Conservation (phyloP, 1,140 invertebrate genomes). For the Protaetia brevitarsis region DNA sequence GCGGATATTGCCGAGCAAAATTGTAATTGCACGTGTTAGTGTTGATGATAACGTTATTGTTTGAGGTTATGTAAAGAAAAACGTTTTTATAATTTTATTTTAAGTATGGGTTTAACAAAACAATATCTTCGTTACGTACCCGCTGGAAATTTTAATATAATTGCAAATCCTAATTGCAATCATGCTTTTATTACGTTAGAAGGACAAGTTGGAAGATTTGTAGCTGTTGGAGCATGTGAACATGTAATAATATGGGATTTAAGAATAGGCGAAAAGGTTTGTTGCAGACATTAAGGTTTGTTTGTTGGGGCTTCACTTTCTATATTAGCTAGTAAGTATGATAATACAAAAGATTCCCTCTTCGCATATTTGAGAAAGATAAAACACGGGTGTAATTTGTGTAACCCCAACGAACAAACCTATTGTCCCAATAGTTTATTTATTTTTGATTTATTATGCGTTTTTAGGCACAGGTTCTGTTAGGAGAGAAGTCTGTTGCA, state of each 20-base stretch:
- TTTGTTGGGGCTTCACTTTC: no score
- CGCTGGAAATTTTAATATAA: slow-evolving; percentile 80
- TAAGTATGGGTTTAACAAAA: slow-evolving; percentile 88
- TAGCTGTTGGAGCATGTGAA: slow-evolving; percentile 88
- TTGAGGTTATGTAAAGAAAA: no score
- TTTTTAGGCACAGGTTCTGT: slow-evolving; percentile 65
- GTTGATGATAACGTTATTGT: no score
- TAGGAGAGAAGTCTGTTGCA: slow-evolving; percentile 75
- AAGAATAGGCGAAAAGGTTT: slow-evolving; percentile 82
- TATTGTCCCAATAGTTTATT: background rate
- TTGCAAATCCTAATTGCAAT: slow-evolving; percentile 77
- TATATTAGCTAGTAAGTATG: no score
- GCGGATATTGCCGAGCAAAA: no score
- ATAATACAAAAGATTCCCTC: no score
- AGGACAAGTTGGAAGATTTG: slow-evolving; percentile 73
- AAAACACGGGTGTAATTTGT: no score
- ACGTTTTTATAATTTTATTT: background rate
- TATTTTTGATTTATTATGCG: slow-evolving; percentile 23
- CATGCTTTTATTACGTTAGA: slow-evolving; percentile 72
- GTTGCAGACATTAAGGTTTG: no score
- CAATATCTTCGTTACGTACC: slow-evolving; percentile 90
- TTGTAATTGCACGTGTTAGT: no score
- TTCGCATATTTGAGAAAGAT: no score
- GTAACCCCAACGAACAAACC: no score
- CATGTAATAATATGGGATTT: slow-evolving; percentile 94